phyloP scores from a whole-genome alignment of 2,888 invertebrate species.

The Euproctis similis region DNA sequence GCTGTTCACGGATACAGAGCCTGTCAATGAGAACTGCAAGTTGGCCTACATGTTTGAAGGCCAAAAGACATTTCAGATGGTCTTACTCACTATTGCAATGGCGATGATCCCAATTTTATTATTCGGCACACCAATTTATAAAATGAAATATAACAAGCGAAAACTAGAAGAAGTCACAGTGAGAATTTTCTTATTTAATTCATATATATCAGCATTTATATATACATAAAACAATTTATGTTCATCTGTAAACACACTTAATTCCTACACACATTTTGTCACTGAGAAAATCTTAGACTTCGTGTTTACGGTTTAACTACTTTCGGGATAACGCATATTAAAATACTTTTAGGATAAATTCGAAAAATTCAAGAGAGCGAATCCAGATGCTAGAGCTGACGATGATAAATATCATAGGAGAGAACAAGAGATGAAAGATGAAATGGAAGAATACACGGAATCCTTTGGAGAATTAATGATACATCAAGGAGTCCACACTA shows the following conservation, averaged over 20 bases:
- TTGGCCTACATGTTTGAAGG: slow-evolving; percentile 70
- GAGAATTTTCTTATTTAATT: too few relatives aligned
- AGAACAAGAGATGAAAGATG: slow-evolving; percentile 14
- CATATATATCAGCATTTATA: too few relatives aligned
- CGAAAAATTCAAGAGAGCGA: slow-evolving; percentile 14
- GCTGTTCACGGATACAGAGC: slow-evolving; percentile 53
- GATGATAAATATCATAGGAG: slow-evolving; percentile 2
- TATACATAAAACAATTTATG: too few relatives aligned
- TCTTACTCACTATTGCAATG: slow-evolving; percentile 74
- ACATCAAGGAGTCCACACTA: slow-evolving; percentile 89
- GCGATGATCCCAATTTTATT: slow-evolving; percentile 83
- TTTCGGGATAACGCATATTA: too few relatives aligned
- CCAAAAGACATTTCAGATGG: slow-evolving; percentile 75
- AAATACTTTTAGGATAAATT: slow-evolving; percentile 27
- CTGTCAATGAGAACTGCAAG: slow-evolving; percentile 51
- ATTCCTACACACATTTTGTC: too few relatives aligned
- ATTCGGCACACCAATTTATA: slow-evolving; percentile 81
- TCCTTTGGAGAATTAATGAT: slow-evolving; percentile 84
- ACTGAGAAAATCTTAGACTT: too few relatives aligned
- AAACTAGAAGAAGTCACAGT: slow-evolving; percentile 25
- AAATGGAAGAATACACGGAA: slow-evolving; percentile 21
- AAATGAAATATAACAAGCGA: slow-evolving; percentile 24
- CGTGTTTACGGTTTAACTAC: too few relatives aligned
- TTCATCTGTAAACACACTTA: too few relatives aligned
- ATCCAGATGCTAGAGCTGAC: neutral